These are phyloP conservation scores for Bovichtus diacanthus DNA, from an alignment of 2,797 vertebrate species.

Conservation along the genomic window DNA sequence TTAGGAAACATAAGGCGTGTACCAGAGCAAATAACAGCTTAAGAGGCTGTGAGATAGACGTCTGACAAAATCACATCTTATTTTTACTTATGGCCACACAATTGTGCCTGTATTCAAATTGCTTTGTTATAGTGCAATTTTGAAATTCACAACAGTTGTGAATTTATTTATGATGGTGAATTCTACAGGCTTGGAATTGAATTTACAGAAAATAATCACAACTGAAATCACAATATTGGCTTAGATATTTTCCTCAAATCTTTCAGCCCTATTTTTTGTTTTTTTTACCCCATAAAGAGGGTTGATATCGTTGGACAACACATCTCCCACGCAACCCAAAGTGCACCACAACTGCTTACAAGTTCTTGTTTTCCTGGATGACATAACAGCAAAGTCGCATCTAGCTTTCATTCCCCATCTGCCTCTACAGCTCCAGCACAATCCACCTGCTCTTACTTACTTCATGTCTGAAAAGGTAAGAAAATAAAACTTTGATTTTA, in stretches of 20 bases:
- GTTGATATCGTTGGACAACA: not conserved
- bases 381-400: conserved; percentile 40
- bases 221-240: not conserved
- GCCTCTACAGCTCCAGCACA: conserved; percentile 21
- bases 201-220: not conserved
- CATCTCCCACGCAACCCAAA: not conserved
- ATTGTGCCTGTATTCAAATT: not conserved
- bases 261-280: conserved; percentile 16
- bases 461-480: conserved; percentile 24
- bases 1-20: not conserved
- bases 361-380: conserved; percentile 30
- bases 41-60: not conserved
- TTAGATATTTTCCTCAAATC: not conserved
- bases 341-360: not conserved
- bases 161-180: no score
- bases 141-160: not conserved
- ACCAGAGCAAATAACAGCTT: not conserved
- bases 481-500: conserved; percentile 20
- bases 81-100: not conserved
- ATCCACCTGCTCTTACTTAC: conserved; percentile 38
- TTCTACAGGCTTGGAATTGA: not conserved
- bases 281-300: conserved; percentile 20
- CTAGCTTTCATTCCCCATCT: conserved; percentile 44
- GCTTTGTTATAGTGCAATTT: not conserved
- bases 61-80: not conserved